Percentiles rank a stretch among this genome's conserved stretches.
Conservation (phyloP, 1,140 invertebrate species). For the Drosophila murphyi region DNA sequence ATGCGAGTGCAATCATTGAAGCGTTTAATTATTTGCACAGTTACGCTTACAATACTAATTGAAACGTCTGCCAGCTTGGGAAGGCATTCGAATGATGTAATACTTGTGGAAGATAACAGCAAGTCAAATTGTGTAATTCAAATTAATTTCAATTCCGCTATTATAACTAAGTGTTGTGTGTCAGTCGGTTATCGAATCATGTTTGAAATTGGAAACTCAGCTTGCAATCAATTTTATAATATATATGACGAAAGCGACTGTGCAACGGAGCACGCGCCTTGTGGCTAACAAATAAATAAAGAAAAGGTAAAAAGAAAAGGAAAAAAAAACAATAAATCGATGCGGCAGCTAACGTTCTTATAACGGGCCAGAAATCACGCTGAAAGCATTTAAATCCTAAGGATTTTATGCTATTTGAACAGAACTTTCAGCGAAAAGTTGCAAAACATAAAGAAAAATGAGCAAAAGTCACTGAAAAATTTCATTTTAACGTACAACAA, state of each 20-base stretch:
- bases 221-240: conserved; percentile 37
- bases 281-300: conserved; percentile 5
- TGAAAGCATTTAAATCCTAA: conserved; percentile 71
- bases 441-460: conserved; percentile 2
- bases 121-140: background rate
- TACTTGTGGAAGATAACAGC: too few species aligned
- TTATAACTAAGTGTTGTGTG: background rate
- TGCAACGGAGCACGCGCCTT: conserved; percentile 1
- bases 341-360: conserved; percentile 38
- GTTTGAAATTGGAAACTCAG: background rate
- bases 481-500: conserved; percentile 51
- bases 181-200: background rate
- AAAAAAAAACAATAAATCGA: conserved; percentile 64
- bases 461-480: conserved; percentile 45
- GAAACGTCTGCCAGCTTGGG: background rate
- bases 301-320: background rate
- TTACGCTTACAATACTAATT: background rate
- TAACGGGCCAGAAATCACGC: conserved; percentile 61
- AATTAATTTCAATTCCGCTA: conserved; percentile 2
- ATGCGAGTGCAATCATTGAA: background rate
- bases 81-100: too few species aligned
- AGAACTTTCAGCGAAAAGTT: conserved; percentile 13
- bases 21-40: conserved; percentile 1
- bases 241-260: conserved; percentile 23
- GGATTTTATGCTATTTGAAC: conserved; percentile 41